phyloP scores from a whole-genome alignment of 2,797 vertebrate genomes.

The Aldrovandia affinis region DNA sequence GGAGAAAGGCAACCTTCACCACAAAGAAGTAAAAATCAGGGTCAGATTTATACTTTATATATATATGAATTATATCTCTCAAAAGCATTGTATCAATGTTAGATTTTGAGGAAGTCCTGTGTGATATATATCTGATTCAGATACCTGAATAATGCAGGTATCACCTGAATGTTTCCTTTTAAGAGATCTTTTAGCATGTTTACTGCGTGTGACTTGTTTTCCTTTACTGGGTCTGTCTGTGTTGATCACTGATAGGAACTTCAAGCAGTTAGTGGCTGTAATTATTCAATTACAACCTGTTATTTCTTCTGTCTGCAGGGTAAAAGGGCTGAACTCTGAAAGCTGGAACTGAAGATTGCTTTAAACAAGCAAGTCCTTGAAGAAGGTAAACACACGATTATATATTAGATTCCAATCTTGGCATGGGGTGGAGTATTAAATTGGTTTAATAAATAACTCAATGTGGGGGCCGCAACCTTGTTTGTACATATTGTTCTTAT shows the following conservation, averaged over 20 bases:
- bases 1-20: background rate
- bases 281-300: conserved; percentile 66
- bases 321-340: conserved; percentile 82
- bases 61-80: background rate
- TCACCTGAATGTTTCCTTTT: background rate
- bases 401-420: conserved; percentile 34
- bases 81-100: background rate
- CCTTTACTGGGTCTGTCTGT: conserved; percentile 56
- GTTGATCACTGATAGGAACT: conserved; percentile 50
- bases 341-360: conserved; percentile 86
- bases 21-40: background rate
- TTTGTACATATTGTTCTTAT: conserved; percentile 52
- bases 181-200: conserved; percentile 8
- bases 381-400: conserved; percentile 85
- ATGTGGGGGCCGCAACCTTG: conserved; percentile 48
- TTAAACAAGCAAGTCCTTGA: conserved; percentile 82
- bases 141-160: background rate
- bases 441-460: conserved; percentile 67
- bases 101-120: background rate
- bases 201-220: background rate
- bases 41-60: background rate
- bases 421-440: conserved; percentile 29
- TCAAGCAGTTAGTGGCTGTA: conserved; percentile 45
- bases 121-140: too few relatives aligned
- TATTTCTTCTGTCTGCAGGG: conserved; percentile 81